Conservation (phyloP, 2,113 vertebrate species). For the Cololabis saira region DNA sequence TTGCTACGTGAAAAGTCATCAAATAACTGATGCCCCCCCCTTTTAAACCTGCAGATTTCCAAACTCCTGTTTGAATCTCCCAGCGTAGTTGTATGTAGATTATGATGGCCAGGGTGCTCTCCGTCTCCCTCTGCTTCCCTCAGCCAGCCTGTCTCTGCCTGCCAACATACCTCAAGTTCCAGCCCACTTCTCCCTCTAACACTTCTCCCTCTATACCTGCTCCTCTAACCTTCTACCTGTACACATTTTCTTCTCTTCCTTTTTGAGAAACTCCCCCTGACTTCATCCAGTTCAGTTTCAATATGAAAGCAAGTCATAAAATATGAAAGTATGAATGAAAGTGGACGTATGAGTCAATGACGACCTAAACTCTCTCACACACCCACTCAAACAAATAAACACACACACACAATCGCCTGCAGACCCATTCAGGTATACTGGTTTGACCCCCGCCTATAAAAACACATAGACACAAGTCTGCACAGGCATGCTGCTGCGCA, state of each 20-base stretch:
- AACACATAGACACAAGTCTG: constrained; percentile 33
- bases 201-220: neutral
- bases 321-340: neutral
- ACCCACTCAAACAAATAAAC: neutral
- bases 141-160: constrained; percentile 60
- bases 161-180: constrained; percentile 65
- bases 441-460: constrained; percentile 30
- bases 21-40: no score
- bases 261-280: neutral
- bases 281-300: neutral
- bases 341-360: neutral
- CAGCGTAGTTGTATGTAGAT: no score
- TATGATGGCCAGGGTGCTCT: neutral
- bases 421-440: constrained; percentile 9
- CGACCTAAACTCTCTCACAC: neutral
- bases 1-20: no score
- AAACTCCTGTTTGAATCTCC: no score
- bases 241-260: no score
- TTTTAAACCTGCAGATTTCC: no score
- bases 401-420: neutral
- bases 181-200: constrained; percentile 23
- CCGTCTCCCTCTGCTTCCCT: neutral
- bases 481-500: constrained; percentile 18
- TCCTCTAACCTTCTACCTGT: no score
- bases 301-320: neutral